Base-by-base conservation (phyloP, 2,888 invertebrate species). In the Gisinianus flammeolus region DNA sequence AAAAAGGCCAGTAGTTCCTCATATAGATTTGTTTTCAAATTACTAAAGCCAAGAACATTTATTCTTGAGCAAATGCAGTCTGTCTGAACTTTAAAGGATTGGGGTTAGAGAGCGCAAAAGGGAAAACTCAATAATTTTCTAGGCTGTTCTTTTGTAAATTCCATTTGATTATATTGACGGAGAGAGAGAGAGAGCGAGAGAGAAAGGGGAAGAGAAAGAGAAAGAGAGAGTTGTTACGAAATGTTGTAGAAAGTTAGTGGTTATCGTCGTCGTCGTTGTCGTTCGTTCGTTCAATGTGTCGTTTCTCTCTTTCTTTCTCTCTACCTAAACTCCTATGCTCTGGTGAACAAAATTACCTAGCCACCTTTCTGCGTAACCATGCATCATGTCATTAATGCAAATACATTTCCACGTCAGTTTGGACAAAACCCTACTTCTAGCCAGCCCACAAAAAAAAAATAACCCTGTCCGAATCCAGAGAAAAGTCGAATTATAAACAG, bases 371-470 rank as follows among this genome's bases (percentile, higher is more conserved):
- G 44, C 69, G 44, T 31, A 44, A 58, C 35, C 73, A 74, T 74
- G 64, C 26, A 74, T 64, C 73, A 74, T 74, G 35, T 64, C 64
- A 74, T 74, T 74, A 74, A 62, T 62, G 62, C 62, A 73, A 73
- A 71, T 71, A 58, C 24, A 58, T 58, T 58, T 58, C 58, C 44
- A 12, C 44, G 58, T 58, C 58, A 58, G n/a, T 58, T 58, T 58
- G 58, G 58, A 58, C 58, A 58, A 58, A 58, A n/a, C n/a, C 58
- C 58, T 58, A 58, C 58, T 58, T 58, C 22, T 44, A 44, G 44
- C 19, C 3, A 44, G 44, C 44, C 44, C 44, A 44, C n/a, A n/a
- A n/a, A n/a, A n/a, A n/a, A n/a, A n/a, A n/a, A n/a, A 44, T 1
- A 44, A 44, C 44, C 44, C 44, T 44, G 44, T 44, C 44, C n/a